These are phyloP conservation scores for Megalopta genalis DNA, from an alignment of 1,140 invertebrate genomes.

Conservation along the genomic window DNA sequence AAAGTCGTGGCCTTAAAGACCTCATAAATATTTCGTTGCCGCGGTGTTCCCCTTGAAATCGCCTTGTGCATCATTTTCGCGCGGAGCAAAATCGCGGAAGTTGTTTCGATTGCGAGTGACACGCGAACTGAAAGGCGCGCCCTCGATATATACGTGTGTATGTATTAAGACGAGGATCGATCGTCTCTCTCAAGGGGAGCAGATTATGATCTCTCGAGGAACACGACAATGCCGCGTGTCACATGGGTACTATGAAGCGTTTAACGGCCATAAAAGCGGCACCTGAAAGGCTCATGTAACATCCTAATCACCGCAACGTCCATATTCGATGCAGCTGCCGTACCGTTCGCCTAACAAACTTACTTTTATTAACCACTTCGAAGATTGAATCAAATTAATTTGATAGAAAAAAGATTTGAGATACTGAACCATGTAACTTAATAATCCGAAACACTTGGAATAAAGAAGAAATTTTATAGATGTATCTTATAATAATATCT, in stretches of 20 bases:
- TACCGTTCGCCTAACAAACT: too few relatives aligned
- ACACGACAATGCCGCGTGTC: not conserved
- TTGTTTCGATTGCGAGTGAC: not conserved
- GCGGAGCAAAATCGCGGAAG: not conserved
- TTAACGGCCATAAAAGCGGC: conserved; percentile 16
- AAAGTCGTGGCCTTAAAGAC: not conserved
- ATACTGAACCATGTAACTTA: too few relatives aligned
- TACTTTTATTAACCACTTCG: too few relatives aligned
- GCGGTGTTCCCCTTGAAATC: not conserved
- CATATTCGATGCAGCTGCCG: not conserved
- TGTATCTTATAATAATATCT: too few relatives aligned
- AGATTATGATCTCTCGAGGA: not conserved
- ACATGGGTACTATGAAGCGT: not conserved
- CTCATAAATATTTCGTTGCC: not conserved
- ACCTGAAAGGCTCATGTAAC: not conserved
- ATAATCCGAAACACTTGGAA: too few relatives aligned
- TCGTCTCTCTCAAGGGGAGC: not conserved
- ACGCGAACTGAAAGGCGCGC: conserved; percentile 1
- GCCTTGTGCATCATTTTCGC: not conserved
- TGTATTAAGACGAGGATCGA: conserved; percentile 19
- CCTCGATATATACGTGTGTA: not conserved
- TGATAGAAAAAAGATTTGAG: too few relatives aligned
- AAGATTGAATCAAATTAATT: too few relatives aligned
- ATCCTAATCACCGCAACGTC: not conserved
- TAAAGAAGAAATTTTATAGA: too few relatives aligned